Evolutionary conservation across 1,140 invertebrate genomes (phyloP).

Genomic region (Lucilia cuprina): DNA sequence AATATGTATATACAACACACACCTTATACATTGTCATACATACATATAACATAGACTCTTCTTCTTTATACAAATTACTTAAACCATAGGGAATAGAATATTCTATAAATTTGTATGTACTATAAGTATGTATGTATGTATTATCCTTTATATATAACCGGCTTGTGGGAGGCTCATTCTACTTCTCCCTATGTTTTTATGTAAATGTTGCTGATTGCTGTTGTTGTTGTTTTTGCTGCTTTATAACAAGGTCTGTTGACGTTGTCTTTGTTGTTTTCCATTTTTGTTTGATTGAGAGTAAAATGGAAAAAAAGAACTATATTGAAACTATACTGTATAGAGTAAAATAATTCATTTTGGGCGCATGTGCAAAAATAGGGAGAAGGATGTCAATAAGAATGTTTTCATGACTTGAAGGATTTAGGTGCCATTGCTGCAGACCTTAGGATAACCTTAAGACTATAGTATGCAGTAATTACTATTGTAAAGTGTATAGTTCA

Average conservation of each 20-base stretch:
- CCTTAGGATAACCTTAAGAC: too few relatives aligned
- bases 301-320: neutral
- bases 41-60: too few relatives aligned
- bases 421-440: too few relatives aligned
- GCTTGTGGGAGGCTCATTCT: neutral
- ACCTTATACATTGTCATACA: too few relatives aligned
- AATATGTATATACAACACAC: neutral
- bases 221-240: neutral
- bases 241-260: conserved; percentile 16
- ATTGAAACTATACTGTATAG: neutral
- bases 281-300: neutral
- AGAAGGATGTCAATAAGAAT: neutral
- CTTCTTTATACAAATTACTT: too few relatives aligned
- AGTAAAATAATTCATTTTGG: neutral
- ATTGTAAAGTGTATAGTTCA: too few relatives aligned
- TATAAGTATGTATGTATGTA: neutral
- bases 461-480: too few relatives aligned
- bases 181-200: neutral
- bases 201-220: neutral
- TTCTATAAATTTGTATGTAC: neutral
- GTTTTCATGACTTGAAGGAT: too few relatives aligned
- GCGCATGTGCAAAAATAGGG: conserved; percentile 6
- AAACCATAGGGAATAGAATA: neutral
- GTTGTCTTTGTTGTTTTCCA: conserved; percentile 13
- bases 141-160: neutral